Conservation (phyloP, 1,140 invertebrate species). For the Mycetomoellerius zeteki region DNA sequence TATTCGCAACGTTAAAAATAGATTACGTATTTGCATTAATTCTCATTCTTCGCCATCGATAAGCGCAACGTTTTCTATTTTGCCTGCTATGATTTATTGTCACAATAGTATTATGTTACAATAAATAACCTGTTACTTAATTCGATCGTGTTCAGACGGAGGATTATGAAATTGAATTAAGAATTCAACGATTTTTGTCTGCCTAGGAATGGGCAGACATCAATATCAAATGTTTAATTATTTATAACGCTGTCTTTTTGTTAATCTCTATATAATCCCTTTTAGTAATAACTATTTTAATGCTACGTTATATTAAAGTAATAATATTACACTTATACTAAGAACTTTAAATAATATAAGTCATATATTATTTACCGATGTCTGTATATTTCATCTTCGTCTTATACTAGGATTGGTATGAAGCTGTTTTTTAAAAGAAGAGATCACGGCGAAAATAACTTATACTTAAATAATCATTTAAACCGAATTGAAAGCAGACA, state of each 20-base stretch:
- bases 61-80: slow-evolving; percentile 12
- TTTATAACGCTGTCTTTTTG: not conserved
- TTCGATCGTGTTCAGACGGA: not conserved
- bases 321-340: slow-evolving; percentile 4
- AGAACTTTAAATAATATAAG: not conserved
- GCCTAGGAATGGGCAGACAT: not conserved
- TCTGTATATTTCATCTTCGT: not conserved
- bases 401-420: not conserved
- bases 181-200: not conserved
- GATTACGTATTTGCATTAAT: slow-evolving; percentile 14
- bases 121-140: slow-evolving; percentile 13
- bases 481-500: slow-evolving; percentile 9
- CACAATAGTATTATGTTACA: not conserved
- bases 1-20: not conserved
- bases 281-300: not conserved
- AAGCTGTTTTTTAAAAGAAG: not conserved
- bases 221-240: not conserved
- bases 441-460: not conserved
- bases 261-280: not conserved
- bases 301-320: not conserved
- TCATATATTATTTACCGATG: not conserved
- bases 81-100: slow-evolving; percentile 1
- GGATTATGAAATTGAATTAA: not conserved
- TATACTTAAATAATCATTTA: slow-evolving; percentile 19
- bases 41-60: not conserved